These are phyloP conservation scores for Holotrichia oblita DNA, from an alignment of 1,140 invertebrate species.

Conservation along the genomic window DNA sequence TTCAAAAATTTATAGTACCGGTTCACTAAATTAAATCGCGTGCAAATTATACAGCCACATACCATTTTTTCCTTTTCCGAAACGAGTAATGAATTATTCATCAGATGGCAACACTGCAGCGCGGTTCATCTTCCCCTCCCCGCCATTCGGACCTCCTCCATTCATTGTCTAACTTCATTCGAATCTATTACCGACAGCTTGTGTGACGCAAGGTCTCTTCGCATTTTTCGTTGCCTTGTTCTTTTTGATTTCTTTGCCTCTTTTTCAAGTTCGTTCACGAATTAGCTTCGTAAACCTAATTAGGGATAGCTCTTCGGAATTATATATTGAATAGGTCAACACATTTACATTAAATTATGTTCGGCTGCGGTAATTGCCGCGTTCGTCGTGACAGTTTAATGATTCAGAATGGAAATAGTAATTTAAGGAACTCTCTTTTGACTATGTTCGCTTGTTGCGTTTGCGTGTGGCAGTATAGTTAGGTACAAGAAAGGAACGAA, in stretches of 20 bases:
- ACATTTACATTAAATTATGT: conserved; percentile 26
- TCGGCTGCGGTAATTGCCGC: conserved; percentile 21
- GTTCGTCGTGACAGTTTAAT: conserved; percentile 16
- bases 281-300: conserved; percentile 15
- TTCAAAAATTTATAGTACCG: conserved; percentile 23
- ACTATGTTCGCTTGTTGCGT: neutral
- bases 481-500: neutral
- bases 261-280: neutral
- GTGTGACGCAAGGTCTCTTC: neutral
- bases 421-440: neutral
- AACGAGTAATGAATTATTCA: conserved; percentile 22
- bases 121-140: neutral
- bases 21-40: conserved; percentile 23
- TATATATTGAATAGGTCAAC: neutral
- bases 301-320: conserved; percentile 13
- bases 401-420: conserved; percentile 12
- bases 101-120: neutral
- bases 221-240: neutral
- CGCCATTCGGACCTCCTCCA: neutral
- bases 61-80: neutral
- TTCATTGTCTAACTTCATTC: conserved; percentile 11
- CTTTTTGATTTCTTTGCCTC: neutral
- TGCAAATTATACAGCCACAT: conserved; percentile 18
- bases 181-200: neutral
- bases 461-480: neutral